phyloP scores from a whole-genome alignment of 2,797 vertebrate genomes.

The Tachyglossus aculeatus region DNA sequence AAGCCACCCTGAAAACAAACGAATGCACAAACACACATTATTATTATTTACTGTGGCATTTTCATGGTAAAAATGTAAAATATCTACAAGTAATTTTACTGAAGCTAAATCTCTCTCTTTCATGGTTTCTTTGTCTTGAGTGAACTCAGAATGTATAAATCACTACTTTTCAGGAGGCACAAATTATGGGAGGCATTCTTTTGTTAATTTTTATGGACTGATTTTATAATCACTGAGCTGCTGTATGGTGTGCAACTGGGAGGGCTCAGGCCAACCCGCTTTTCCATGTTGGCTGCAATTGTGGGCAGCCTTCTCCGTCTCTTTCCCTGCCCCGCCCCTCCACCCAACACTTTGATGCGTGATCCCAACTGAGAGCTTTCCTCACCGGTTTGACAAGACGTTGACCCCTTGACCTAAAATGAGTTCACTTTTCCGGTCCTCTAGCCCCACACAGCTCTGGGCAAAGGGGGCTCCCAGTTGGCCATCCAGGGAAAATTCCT shows the following conservation, averaged over 20 bases:
- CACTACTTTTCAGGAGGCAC: constrained; percentile 21
- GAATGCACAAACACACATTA: constrained; percentile 30
- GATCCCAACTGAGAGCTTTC: background rate
- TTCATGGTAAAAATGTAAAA: constrained; percentile 46
- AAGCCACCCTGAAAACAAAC: constrained; percentile 25
- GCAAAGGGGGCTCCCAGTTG: too few species aligned
- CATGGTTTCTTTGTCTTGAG: constrained; percentile 23
- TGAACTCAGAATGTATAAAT: constrained; percentile 24
- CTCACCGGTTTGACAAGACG: too few species aligned
- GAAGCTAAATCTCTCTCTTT: constrained; percentile 48
- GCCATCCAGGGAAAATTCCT: too few species aligned
- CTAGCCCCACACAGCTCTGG: too few species aligned
- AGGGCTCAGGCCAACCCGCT: too few species aligned
- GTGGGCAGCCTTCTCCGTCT: too few species aligned
- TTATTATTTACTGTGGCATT: constrained; percentile 47
- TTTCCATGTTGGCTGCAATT: too few species aligned
- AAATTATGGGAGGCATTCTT: background rate
- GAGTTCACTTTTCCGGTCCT: too few species aligned
- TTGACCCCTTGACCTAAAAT: too few species aligned
- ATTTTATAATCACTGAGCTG: background rate
- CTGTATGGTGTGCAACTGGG: background rate
- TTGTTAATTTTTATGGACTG: background rate
- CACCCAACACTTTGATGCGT: too few species aligned
- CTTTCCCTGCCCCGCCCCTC: too few species aligned
- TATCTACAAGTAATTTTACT: constrained; percentile 51